A percentile compares a stretch with the other conserved stretches of the same genome.
Evolutionary conservation across 2,888 invertebrate genomes (phyloP).

Genomic region (Xanthia icteritia): DNA sequence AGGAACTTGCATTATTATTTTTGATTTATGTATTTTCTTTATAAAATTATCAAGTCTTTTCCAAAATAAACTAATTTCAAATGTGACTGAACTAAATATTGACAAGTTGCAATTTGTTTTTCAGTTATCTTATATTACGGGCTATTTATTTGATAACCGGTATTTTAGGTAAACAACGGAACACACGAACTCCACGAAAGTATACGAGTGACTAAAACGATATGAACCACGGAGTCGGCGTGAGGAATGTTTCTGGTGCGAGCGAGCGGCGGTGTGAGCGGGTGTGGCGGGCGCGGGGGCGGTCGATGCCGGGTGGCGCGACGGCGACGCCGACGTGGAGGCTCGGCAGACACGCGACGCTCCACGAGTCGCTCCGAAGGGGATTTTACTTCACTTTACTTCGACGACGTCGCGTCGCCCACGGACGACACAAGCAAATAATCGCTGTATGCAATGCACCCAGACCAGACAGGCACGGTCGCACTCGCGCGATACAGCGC

Average conservation of each 20-base stretch:
- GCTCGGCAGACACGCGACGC: conserved; percentile 87
- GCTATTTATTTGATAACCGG: conserved; percentile 60
- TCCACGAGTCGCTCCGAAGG: conserved; percentile 81
- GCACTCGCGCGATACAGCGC: background rate
- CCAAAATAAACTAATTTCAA: conserved; percentile 54
- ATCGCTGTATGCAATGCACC: conserved; percentile 33
- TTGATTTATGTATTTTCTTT: background rate
- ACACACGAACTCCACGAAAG: conserved; percentile 71
- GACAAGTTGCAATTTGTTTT: conserved; percentile 60
- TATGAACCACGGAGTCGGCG: conserved; percentile 71
- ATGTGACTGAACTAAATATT: conserved; percentile 57
- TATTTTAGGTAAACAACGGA: conserved; percentile 56
- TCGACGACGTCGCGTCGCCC: conserved; percentile 30
- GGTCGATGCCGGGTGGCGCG: conserved; percentile 84
- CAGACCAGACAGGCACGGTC: conserved; percentile 8
- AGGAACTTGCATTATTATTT: conserved; percentile 58
- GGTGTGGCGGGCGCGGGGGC: conserved; percentile 69
- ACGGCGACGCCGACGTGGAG: conserved; percentile 90
- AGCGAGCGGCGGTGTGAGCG: conserved; percentile 65
- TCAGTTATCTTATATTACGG: conserved; percentile 55
- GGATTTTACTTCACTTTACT: conserved; percentile 48
- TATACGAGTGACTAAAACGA: conserved; percentile 75
- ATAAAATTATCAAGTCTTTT: conserved; percentile 10
- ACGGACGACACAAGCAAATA: conserved; percentile 23
- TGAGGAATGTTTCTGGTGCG: conserved; percentile 78